Percentiles rank a stretch among this genome's conserved stretches.
Evolutionary conservation across 2,113 vertebrate genomes (phyloP).

Genomic region (Terrapene triunguis): DNA sequence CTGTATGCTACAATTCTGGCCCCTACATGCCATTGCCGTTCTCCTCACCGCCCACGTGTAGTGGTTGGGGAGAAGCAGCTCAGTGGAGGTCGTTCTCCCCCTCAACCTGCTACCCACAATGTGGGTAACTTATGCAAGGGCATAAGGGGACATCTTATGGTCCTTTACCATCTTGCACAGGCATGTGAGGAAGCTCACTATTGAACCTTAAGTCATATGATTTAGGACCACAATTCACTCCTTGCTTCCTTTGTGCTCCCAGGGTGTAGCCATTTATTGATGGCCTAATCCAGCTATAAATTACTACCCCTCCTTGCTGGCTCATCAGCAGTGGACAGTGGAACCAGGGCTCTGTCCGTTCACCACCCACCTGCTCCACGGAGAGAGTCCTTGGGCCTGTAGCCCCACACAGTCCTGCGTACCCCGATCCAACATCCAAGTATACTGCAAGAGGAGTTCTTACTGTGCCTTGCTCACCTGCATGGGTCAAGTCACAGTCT

Average conservation of each 20-base stretch:
- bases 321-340: background rate
- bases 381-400: background rate
- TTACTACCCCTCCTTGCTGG: background rate
- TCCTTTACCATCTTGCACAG: too few species aligned
- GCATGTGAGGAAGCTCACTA: too few species aligned
- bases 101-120: too few species aligned
- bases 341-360: background rate
- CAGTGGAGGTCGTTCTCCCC: too few species aligned
- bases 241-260: background rate
- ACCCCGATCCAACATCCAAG: background rate
- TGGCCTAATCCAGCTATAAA: background rate
- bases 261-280: background rate
- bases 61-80: too few species aligned
- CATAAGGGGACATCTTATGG: too few species aligned
- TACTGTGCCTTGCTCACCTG: background rate
- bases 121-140: too few species aligned
- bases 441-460: background rate
- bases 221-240: too few species aligned
- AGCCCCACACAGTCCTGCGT: background rate
- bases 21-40: too few species aligned
- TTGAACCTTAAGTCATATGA: too few species aligned
- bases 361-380: background rate
- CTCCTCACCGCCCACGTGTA: too few species aligned
- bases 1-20: too few species aligned
- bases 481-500: fast-evolving